These are phyloP conservation scores for Eristalis arbustorum DNA, from an alignment of 2,888 invertebrate species.

Conservation along the genomic window DNA sequence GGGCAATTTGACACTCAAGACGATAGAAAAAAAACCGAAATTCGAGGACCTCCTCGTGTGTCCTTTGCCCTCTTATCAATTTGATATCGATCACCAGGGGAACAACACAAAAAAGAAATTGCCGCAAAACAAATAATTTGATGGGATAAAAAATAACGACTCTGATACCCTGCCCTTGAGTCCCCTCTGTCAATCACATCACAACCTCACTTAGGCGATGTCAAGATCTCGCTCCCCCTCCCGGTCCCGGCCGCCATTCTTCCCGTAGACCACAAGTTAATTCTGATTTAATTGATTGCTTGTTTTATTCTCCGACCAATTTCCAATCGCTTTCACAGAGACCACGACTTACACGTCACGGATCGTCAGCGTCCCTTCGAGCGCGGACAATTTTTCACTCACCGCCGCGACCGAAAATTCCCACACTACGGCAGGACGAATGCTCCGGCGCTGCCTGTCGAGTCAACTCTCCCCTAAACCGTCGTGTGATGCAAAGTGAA, in stretches of 20 bases:
- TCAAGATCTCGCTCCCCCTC: background rate
- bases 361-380: constrained; percentile 63
- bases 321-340: constrained; percentile 63
- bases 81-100: background rate
- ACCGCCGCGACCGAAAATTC: constrained; percentile 39
- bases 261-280: constrained; percentile 8
- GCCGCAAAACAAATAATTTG: background rate
- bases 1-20: background rate
- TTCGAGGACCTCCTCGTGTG: background rate
- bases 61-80: background rate
- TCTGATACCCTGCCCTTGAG: background rate
- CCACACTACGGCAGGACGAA: constrained; percentile 45
- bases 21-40: background rate
- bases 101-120: background rate
- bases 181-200: background rate
- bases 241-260: background rate
- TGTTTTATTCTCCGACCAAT: constrained; percentile 63
- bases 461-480: constrained; percentile 45
- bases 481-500: constrained; percentile 55
- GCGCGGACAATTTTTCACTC: constrained; percentile 50
- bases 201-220: background rate
- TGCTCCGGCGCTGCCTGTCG: background rate
- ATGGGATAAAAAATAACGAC: background rate
- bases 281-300: constrained; percentile 66
- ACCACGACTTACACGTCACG: constrained; percentile 63